Evolutionary conservation across 1,140 invertebrate genomes (phyloP).

Genomic region (Himalopsyche phryganea): DNA sequence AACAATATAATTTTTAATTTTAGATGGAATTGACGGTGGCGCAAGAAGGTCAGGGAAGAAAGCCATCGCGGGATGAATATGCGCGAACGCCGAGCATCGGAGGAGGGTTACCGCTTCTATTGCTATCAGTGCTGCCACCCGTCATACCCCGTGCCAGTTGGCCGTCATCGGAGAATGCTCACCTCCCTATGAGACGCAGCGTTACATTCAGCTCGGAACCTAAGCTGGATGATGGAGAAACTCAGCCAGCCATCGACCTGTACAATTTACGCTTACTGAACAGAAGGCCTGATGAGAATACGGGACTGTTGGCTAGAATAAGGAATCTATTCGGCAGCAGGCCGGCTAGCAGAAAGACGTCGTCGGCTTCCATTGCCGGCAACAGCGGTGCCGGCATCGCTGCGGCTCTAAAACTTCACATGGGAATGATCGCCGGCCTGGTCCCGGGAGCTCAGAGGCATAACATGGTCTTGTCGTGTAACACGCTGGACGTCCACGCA

Average conservation of each 20-base stretch:
- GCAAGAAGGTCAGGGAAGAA: constrained; percentile 42
- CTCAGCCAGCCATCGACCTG: constrained; percentile 54
- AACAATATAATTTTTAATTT: constrained; percentile 35
- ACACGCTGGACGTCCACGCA: constrained; percentile 54
- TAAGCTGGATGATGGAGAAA: constrained; percentile 55
- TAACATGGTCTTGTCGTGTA: constrained; percentile 56
- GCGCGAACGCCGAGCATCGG: constrained; percentile 62
- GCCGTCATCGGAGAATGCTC: constrained; percentile 63
- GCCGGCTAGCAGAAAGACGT: constrained; percentile 59
- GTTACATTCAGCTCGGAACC: constrained; percentile 68
- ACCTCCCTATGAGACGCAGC: constrained; percentile 51
- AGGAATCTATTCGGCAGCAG: constrained; percentile 59
- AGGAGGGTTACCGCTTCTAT: constrained; percentile 64
- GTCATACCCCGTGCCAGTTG: constrained; percentile 71
- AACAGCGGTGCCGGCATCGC: constrained; percentile 59
- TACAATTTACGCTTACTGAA: constrained; percentile 56
- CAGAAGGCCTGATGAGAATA: constrained; percentile 53
- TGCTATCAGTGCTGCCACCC: constrained; percentile 68
- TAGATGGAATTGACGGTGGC: constrained; percentile 52
- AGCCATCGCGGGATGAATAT: constrained; percentile 36
- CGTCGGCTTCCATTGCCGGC: constrained; percentile 61
- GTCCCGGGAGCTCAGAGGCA: constrained; percentile 60
- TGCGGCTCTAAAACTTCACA: constrained; percentile 65
- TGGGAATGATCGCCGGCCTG: constrained; percentile 66
- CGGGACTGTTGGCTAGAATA: constrained; percentile 52